Conservation (phyloP, 1,140 invertebrate genomes). For the Anastrepha obliqua region DNA sequence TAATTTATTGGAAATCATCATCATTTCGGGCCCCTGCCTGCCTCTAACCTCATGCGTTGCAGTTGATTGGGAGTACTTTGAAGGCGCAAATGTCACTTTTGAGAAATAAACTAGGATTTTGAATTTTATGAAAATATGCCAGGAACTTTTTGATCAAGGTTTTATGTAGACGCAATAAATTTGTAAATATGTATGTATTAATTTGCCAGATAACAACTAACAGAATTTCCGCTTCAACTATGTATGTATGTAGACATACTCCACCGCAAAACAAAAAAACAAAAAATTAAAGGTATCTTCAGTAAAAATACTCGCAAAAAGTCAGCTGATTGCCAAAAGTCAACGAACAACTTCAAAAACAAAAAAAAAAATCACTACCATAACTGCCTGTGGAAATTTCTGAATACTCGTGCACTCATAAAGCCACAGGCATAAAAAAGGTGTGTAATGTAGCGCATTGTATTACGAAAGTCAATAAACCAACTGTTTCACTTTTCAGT, state of each 20-base stretch:
- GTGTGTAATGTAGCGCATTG: neutral
- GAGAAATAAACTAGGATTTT: too few relatives aligned
- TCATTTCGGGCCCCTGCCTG: too few relatives aligned
- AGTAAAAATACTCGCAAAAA: neutral
- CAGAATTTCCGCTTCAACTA: neutral
- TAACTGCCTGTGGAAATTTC: neutral
- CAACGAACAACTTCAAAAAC: neutral
- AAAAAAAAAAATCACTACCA: neutral
- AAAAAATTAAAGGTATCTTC: neutral
- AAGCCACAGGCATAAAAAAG: neutral
- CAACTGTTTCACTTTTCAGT: neutral
- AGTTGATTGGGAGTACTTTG: too few relatives aligned
- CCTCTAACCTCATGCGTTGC: too few relatives aligned
- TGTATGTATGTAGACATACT: neutral
- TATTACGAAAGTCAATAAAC: slow-evolving; percentile 37
- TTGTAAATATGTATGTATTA: neutral
- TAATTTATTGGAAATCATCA: too few relatives aligned
- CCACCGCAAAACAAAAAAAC: neutral
- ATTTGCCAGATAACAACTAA: neutral
- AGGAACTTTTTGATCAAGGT: too few relatives aligned
- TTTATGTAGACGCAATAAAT: too few relatives aligned
- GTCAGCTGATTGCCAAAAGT: neutral
- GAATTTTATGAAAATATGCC: too few relatives aligned
- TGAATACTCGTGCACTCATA: neutral
- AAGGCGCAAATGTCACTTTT: too few relatives aligned